Percentiles rank a stretch among this genome's conserved stretches.
phyloP scores from a whole-genome alignment of 2,797 vertebrate species.

The Mormyrops attenuatus region DNA sequence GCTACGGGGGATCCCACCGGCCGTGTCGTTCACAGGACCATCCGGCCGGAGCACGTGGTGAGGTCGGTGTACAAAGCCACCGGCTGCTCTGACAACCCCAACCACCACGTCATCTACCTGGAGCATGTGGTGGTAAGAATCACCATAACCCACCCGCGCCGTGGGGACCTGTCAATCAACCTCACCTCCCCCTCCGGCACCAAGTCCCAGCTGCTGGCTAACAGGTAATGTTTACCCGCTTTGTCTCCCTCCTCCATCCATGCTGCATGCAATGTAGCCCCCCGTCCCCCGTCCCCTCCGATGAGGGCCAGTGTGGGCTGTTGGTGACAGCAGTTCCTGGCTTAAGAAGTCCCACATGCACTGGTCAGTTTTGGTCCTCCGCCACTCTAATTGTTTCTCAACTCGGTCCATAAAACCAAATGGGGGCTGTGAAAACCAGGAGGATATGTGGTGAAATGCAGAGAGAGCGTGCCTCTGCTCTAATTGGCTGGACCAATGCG shows the following conservation, averaged over 20 bases:
- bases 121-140: slow-evolving; percentile 94
- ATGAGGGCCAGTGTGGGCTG: not conserved
- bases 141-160: slow-evolving; percentile 89
- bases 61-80: slow-evolving; percentile 96
- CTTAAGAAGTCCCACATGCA: not conserved
- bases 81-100: slow-evolving; percentile 85
- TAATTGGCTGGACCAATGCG: not conserved
- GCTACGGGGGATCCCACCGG: not conserved
- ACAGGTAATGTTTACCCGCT: slow-evolving; percentile 69
- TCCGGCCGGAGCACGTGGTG: slow-evolving; percentile 87
- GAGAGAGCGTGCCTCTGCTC: not conserved
- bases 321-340: not conserved
- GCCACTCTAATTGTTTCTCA: slow-evolving; percentile 3
- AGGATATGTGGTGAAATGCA: not conserved
- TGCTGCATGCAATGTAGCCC: not conserved
- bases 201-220: slow-evolving; percentile 92
- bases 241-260: not conserved
- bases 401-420: not conserved
- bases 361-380: not conserved
- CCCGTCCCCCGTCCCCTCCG: not conserved
- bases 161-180: slow-evolving; percentile 95
- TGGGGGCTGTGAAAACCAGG: not conserved
- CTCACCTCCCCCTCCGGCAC: slow-evolving; percentile 97
- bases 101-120: slow-evolving; percentile 92
- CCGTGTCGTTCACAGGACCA: slow-evolving; percentile 66